A percentile compares a stretch with the other conserved stretches of the same genome.
Evolutionary conservation across 2,888 invertebrate species (phyloP).

Genomic region (Mesorhabditis belari): DNA sequence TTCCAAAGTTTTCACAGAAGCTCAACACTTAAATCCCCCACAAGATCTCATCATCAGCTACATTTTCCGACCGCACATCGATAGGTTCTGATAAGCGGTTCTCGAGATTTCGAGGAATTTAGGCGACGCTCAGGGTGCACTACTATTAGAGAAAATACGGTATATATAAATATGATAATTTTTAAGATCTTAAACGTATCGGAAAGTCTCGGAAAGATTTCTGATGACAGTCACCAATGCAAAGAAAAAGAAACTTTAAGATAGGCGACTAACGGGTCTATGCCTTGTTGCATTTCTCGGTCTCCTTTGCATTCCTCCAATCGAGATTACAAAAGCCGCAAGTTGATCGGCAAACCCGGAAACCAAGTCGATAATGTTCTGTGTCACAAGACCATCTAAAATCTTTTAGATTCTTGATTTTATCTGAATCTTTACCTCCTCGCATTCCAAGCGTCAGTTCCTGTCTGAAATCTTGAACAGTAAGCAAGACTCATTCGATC

Average conservation of each 20-base stretch:
- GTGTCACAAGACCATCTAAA: constrained; percentile 31
- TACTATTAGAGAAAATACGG: too few species aligned
- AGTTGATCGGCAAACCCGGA: constrained; percentile 28
- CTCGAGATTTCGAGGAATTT: too few species aligned
- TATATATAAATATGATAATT: too few species aligned
- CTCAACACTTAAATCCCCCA: too few species aligned
- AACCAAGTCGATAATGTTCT: constrained; percentile 27
- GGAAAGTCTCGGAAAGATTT: too few species aligned
- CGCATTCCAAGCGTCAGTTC: constrained; percentile 26
- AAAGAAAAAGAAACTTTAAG: not conserved
- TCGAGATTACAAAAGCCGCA: constrained; percentile 31
- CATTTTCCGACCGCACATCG: too few species aligned
- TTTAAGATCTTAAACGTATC: too few species aligned
- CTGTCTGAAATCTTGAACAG: constrained; percentile 28
- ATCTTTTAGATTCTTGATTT: not conserved
- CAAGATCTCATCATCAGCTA: too few species aligned
- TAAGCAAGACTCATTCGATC: constrained; percentile 29
- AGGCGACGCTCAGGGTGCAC: too few species aligned
- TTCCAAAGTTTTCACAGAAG: too few species aligned
- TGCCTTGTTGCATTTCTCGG: constrained; percentile 16
- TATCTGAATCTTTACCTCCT: constrained; percentile 4
- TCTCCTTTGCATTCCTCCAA: constrained; percentile 27
- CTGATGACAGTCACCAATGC: too few species aligned
- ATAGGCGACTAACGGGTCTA: not conserved
- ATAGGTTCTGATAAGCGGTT: too few species aligned